These are phyloP conservation scores for Neotragus moschatus DNA, from an alignment of 2,113 vertebrate genomes.

Conservation along the genomic window DNA sequence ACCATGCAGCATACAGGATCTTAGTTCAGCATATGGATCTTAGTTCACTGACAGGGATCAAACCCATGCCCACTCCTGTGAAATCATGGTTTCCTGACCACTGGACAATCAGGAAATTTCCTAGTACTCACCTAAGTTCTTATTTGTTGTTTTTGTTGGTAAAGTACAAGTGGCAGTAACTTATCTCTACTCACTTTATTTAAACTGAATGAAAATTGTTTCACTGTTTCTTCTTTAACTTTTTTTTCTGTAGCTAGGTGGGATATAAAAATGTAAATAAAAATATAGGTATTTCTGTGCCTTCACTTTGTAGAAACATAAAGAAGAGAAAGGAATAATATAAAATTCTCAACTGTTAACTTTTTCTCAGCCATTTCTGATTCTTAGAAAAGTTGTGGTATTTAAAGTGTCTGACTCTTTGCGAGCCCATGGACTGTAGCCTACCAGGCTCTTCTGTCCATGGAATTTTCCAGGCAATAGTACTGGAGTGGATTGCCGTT, in stretches of 20 bases:
- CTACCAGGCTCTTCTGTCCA: too few relatives aligned
- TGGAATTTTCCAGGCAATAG: too few relatives aligned
- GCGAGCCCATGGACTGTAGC: too few relatives aligned
- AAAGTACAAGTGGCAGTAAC: background rate
- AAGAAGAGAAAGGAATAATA: background rate
- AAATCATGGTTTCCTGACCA: background rate
- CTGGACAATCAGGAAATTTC: background rate
- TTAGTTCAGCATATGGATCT: background rate
- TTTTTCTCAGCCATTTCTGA: background rate
- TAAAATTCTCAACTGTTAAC: background rate
- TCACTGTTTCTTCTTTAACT: conserved; percentile 1
- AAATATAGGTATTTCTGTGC: background rate
- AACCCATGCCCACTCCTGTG: background rate
- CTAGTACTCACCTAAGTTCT: background rate
- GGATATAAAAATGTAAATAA: background rate
- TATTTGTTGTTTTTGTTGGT: background rate
- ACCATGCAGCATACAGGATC: background rate
- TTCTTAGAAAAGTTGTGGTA: background rate
- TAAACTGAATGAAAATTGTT: conserved; percentile 8
- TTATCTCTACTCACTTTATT: background rate
- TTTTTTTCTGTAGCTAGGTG: background rate
- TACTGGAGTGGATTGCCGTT: too few relatives aligned
- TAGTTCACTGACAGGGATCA: background rate
- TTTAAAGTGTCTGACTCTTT: background rate
- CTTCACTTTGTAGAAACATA: background rate